Evolutionary conservation across 2,113 vertebrate species (phyloP).

Genomic region (Forbesichthys agassizii): DNA sequence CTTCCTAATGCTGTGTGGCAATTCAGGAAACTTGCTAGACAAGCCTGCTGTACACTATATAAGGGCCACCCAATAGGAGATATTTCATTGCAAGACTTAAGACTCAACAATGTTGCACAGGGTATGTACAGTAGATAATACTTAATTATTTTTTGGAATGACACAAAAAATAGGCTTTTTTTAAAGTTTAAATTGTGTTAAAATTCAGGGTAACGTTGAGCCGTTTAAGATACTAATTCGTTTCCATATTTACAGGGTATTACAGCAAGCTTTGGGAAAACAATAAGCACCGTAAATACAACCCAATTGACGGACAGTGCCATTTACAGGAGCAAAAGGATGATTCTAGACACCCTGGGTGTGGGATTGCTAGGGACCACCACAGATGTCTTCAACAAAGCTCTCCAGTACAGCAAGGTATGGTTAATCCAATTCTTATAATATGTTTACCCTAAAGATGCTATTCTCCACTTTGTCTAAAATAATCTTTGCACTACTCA

Average conservation of each 20-base stretch:
- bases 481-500: no score
- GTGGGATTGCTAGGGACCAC: conserved; percentile 86
- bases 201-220: no score
- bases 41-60: conserved; percentile 44
- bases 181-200: no score
- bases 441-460: neutral
- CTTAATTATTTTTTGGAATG: neutral
- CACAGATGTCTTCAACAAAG: conserved; percentile 85
- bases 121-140: conserved; percentile 48
- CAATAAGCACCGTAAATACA: conserved; percentile 79
- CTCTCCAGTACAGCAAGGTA: conserved; percentile 85
- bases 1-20: conserved; percentile 22
- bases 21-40: conserved; percentile 57
- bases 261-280: conserved; percentile 86
- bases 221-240: neutral
- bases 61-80: neutral
- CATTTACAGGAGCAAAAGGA: conserved; percentile 87
- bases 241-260: conserved; percentile 74
- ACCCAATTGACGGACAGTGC: conserved; percentile 83
- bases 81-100: conserved; percentile 15
- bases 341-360: conserved; percentile 93
- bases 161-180: neutral
- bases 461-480: no score
- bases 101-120: conserved; percentile 67
- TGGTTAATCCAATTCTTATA: conserved; percentile 2